phyloP scores from a whole-genome alignment of 2,113 vertebrate genomes.

The Antennarius striatus region DNA sequence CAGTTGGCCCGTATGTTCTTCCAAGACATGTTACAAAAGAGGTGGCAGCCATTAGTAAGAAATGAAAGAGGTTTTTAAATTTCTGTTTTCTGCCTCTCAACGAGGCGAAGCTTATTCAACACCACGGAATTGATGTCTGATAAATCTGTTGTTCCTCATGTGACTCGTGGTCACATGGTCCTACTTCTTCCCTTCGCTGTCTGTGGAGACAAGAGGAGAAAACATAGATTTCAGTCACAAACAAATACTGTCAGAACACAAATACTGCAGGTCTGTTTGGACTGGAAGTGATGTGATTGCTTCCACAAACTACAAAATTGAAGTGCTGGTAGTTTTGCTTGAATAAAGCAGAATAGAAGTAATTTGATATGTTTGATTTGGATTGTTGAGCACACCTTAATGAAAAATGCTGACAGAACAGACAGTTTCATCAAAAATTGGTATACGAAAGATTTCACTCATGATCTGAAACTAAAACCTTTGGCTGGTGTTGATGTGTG shows the following conservation, averaged over 20 bases:
- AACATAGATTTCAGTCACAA: neutral
- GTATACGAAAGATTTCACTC: too few relatives aligned
- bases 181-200: conserved; percentile 87
- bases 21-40: conserved; percentile 83
- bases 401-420: neutral
- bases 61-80: conserved; percentile 84
- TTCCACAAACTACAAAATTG: too few relatives aligned
- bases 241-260: too few relatives aligned
- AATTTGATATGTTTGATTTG: too few relatives aligned
- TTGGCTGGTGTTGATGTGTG: too few relatives aligned
- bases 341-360: too few relatives aligned
- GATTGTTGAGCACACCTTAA: too few relatives aligned
- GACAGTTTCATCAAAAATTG: neutral
- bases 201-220: conserved; percentile 78
- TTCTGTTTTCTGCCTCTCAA: conserved; percentile 89
- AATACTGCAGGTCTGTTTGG: neutral
- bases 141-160: conserved; percentile 85
- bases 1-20: conserved; percentile 3
- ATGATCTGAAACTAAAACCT: too few relatives aligned
- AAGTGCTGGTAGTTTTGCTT: too few relatives aligned
- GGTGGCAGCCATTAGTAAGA: conserved; percentile 85
- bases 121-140: conserved; percentile 98
- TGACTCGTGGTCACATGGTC: conserved; percentile 91
- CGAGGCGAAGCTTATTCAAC: conserved; percentile 94
- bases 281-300: too few relatives aligned